A percentile compares a stretch with the other conserved stretches of the same genome.
Conservation (phyloP, 2,888 invertebrate genomes). For the Cephus nigrinus region DNA sequence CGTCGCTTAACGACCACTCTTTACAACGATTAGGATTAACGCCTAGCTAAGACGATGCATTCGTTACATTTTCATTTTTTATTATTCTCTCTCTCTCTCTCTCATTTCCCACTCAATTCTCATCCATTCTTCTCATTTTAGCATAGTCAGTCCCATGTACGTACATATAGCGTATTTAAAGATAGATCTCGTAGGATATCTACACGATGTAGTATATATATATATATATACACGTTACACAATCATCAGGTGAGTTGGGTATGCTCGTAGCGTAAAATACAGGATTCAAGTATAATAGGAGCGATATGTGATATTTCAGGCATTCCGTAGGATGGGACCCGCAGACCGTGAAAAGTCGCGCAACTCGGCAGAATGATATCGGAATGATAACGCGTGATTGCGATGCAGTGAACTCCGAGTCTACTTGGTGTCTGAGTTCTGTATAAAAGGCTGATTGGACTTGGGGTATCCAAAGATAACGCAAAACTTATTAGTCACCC, state of each 20-base stretch:
- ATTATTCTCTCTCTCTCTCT: neutral
- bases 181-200: neutral
- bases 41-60: neutral
- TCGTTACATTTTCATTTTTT: neutral
- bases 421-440: neutral
- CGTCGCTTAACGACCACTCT: neutral
- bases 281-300: neutral
- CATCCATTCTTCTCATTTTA: constrained; percentile 24
- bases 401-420: neutral
- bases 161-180: constrained; percentile 25
- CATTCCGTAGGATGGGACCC: neutral
- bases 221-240: neutral
- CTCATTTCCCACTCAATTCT: neutral
- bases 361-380: neutral
- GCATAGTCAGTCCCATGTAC: constrained; percentile 29
- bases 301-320: neutral
- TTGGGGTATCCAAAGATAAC: neutral
- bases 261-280: neutral
- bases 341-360: neutral
- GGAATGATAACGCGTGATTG: neutral
- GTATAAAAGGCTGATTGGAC: neutral
- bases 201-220: neutral
- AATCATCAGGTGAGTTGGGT: neutral
- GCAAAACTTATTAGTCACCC: no score
- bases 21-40: neutral